A percentile compares a stretch with the other conserved stretches of the same genome.
Evolutionary conservation across 2,888 invertebrate genomes (phyloP).

Genomic region (Ferrisia virgata): DNA sequence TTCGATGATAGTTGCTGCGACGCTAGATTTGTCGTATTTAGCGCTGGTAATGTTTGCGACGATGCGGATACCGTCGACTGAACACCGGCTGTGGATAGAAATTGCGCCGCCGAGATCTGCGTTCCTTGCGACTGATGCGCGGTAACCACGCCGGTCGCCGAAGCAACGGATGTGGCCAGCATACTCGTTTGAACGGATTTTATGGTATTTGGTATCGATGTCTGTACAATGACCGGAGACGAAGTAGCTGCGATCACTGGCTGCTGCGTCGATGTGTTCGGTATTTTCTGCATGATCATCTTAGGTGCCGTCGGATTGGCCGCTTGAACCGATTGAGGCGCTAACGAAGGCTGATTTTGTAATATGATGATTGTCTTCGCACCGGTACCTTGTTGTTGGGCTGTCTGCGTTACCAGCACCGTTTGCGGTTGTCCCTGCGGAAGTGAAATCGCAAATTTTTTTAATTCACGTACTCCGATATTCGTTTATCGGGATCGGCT

Average conservation of each 20-base stretch:
- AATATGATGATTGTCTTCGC: constrained; percentile 69
- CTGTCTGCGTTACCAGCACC: constrained; percentile 64
- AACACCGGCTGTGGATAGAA: neutral
- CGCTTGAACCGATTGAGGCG: constrained; percentile 53
- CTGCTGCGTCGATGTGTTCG: constrained; percentile 46
- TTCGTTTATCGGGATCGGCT: neutral
- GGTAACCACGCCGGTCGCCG: neutral
- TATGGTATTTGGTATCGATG: constrained; percentile 25
- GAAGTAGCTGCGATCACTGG: constrained; percentile 46
- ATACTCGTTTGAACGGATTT: constrained; percentile 2
- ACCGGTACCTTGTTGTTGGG: constrained; percentile 64
- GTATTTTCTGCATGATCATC: constrained; percentile 49
- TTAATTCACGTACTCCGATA: neutral
- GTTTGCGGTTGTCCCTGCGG: constrained; percentile 63
- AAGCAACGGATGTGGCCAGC: neutral
- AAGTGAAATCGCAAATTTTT: neutral
- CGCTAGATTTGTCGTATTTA: neutral
- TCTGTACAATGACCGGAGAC: constrained; percentile 17
- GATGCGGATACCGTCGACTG: neutral
- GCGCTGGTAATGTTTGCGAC: neutral
- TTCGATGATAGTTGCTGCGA: neutral
- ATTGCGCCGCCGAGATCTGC: constrained; percentile 22
- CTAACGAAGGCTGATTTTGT: constrained; percentile 61
- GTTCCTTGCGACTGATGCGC: neutral
- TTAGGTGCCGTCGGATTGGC: constrained; percentile 46